Evolutionary conservation across 2,797 vertebrate genomes (phyloP), one percentile per base, ranked within the genome.

Genomic region (Hozukius guyotensis): DNA sequence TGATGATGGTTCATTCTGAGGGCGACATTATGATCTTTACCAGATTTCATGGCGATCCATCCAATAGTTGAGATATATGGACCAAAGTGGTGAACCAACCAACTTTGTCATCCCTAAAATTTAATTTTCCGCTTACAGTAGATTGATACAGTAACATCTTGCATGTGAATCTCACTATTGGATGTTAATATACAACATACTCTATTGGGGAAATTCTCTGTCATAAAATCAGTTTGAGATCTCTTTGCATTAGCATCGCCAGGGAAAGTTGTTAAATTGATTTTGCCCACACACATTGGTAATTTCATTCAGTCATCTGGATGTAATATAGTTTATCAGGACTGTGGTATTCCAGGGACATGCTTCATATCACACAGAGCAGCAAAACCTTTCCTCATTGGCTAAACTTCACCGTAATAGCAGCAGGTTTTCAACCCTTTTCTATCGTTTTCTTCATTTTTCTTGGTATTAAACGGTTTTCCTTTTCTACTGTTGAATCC

Each of bases 301-400:
- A 52, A 68, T 85, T 82, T 70, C 59, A 69, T 62, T 67, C 24
- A 75, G 60, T 83, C 80, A 56, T 71, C 22, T 80, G 61, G 60
- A 81, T 80, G 52, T 79, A 52, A 78, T 72, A 67, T 18, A 38
- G 46, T 74, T 75, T 46, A 77, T 52, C 73, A 57, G 22, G 53
- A 65, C 62, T 8, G 27, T 14, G 67, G 67, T 64, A 64, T 74
- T 76, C 46, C 60, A 55, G 32, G 27, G 77, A 78, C 77, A 74
- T 8, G 25, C 80, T 83, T 57, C n/a, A 72, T 60, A 66, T 69
- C 66, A 77, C 75, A 64, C 46, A 36, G 20, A 34, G 67, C 31
- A 13, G 72, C 57, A 46, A 73, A 65, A 57, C 72, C 59, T 66
- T 66, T 53, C 38, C 31, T 14, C 22, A 6, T 66, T 62, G 70